Evolutionary conservation across 92 coral and sea anemone genomes (phyloP), one percentile per base, ranked within the genome.

Genomic region (Zoanthus solanderi): DNA sequence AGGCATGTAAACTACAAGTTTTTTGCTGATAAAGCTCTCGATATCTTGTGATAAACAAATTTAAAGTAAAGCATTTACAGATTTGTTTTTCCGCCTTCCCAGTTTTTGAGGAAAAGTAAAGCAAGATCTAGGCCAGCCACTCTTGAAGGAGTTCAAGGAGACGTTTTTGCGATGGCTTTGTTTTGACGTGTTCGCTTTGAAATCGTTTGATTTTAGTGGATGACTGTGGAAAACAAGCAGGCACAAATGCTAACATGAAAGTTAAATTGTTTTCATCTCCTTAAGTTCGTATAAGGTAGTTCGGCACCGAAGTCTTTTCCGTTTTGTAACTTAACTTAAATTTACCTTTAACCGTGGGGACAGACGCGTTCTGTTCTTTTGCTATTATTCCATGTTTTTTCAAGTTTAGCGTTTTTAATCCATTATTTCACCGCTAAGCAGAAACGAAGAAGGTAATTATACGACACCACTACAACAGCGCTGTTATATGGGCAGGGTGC

Each of bases 1-100:
- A 81, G 54, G 85, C 85, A 81, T 81, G 75, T 66, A 81, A 79
- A 81, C 85, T 81, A 81, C 75, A 81, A 46, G 75, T 28, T 67
- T 81, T 46, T 17, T 13, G 45, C 75, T 81, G 85, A 81, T 81
- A 81, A 79, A 81, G 85, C 67, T 81, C 63, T 66, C 85, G 85
- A 81, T 66, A 63, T 81, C 85, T 81, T 81, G 75, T 44, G 85
- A 81, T 81, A 81, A 81, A 81, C 85, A 12, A 28, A 50, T 80
- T 81, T 66, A 18, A 66, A 81, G 85, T 81, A 18, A 66, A 81
- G 56, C 48, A 81, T 81, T 67, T 34, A 67, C 42, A 65, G 44
- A 45, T n/a, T 53, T 60, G 84, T 65, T 60, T 46, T 68, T 46
- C 84, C 69, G 69, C 28, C 67, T 58, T 65, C 10, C 14, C 13